Percentiles rank a stretch among this genome's conserved stretches.
Conservation (phyloP, 2,797 vertebrate genomes). For the Lagorchestes hirsutus region DNA sequence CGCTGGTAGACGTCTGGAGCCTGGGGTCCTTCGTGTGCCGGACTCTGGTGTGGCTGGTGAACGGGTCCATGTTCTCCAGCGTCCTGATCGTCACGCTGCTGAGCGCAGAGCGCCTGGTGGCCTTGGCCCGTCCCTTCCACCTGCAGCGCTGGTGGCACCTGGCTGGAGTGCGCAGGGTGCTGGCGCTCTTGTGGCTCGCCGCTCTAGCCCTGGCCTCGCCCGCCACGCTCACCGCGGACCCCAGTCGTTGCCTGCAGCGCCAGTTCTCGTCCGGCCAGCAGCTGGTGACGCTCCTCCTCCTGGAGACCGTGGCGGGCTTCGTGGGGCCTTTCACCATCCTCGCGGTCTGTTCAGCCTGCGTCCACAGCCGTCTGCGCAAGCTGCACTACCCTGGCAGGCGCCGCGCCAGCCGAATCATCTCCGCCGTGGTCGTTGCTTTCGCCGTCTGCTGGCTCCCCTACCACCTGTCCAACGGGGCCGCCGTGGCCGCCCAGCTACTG, state of each 20-base stretch:
- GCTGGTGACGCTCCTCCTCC: conserved; percentile 85
- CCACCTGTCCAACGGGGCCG: conserved; percentile 89
- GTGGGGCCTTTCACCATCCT: conserved; percentile 89
- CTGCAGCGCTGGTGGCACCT: conserved; percentile 88
- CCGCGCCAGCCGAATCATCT: conserved; percentile 89
- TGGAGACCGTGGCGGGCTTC: conserved; percentile 92
- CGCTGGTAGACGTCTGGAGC: conserved; percentile 88
- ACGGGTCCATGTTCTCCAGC: conserved; percentile 92
- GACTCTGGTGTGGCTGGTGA: conserved; percentile 88
- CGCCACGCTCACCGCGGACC: conserved; percentile 76
- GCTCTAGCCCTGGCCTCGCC: conserved; percentile 89
- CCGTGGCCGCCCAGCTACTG: conserved; percentile 82
- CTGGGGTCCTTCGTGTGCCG: conserved; percentile 87
- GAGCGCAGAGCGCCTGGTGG: conserved; percentile 91
- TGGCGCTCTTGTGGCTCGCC: conserved; percentile 87
- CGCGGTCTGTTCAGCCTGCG: conserved; percentile 88
- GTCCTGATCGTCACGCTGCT: conserved; percentile 92
- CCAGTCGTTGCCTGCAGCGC: conserved; percentile 84
- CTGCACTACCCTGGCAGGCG: conserved; percentile 90
- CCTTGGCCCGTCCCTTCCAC: conserved; percentile 89
- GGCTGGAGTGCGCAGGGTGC: conserved; percentile 81
- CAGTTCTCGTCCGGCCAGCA: conserved; percentile 83
- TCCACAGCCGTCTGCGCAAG: conserved; percentile 88
- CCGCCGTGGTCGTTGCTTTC: conserved; percentile 89
- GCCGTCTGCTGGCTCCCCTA: conserved; percentile 75